Evolutionary conservation across 2,888 invertebrate species (phyloP), one percentile per base, ranked within the genome.

Genomic region (Rutpela maculata): DNA sequence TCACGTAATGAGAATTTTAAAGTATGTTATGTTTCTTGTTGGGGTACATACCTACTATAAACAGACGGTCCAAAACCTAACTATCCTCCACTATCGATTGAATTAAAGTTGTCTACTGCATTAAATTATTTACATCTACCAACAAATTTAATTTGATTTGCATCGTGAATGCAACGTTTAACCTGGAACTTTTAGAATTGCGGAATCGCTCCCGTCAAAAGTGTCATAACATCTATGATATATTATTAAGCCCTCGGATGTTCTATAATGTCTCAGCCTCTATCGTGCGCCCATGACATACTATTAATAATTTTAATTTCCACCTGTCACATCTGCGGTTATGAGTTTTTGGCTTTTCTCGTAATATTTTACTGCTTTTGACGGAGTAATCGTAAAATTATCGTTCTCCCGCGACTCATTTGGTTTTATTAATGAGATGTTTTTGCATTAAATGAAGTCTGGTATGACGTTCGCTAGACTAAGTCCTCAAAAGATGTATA

Each of bases 271-370:
- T 50, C 50, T 50, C 50, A 50, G n/a, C n/a, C 50, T n/a, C 50
- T 50, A 50, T 19, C 59, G 11, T 59, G 22, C 59, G 59, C 59
- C 59, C 59, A 59, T 59, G 59, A 22, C 19, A 15, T 50, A 50
- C 59, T 59, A 59, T 59, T 59, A 59, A 59, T 59, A 59, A 59
- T 59, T 59, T 59, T 59, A 59, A 59, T 59, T 59, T 59, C 59
- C 59, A 59, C 22, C 59, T 22, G 19, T 22, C 18, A 59, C 59
- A 59, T 59, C 59, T 59, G 59, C 19, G 59, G 18, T 59, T 59
- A 19, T 22, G 22, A 59, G 59, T 59, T 22, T 50, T 50, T 50
- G 50, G 50, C 59, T 18, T 59, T 22, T 15, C 59, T 22, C 22
- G 2, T 59, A 12, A 59, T 59, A 59, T 59, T 59, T 59, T 22